These are phyloP conservation scores for Dermolepida albohirtum DNA, from an alignment of 2,888 invertebrate species.

Conservation along the genomic window DNA sequence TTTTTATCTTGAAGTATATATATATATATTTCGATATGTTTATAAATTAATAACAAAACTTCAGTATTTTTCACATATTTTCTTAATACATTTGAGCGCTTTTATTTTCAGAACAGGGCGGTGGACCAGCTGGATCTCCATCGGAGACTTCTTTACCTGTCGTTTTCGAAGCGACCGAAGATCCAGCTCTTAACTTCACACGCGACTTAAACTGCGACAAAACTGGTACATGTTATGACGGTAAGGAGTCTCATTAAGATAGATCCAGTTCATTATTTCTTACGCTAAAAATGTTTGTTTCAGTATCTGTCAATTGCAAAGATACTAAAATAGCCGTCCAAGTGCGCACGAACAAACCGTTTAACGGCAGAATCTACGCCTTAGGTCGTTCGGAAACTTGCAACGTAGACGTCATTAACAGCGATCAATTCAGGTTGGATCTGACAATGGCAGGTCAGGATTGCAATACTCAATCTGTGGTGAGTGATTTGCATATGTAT, in stretches of 20 bases:
- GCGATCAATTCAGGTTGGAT: constrained; percentile 91
- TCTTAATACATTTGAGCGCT: too few relatives aligned
- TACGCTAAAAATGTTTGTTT: constrained; percentile 50
- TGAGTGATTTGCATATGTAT: constrained; percentile 67
- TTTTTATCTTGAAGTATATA: too few relatives aligned
- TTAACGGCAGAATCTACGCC: constrained; percentile 95
- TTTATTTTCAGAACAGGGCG: constrained; percentile 31
- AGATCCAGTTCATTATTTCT: not conserved
- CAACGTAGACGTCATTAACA: constrained; percentile 93
- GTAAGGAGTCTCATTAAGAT: constrained; percentile 65
- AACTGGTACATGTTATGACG: constrained; percentile 95
- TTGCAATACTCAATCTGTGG: constrained; percentile 95
- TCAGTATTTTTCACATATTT: too few relatives aligned
- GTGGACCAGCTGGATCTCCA: constrained; percentile 54
- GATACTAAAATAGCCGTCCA: constrained; percentile 94
- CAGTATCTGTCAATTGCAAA: constrained; percentile 94
- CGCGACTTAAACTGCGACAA: constrained; percentile 92
- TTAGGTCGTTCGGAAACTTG: constrained; percentile 94
- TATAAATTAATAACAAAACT: too few relatives aligned
- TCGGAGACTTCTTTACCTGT: constrained; percentile 76
- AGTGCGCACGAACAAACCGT: constrained; percentile 92
- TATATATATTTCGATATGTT: too few relatives aligned
- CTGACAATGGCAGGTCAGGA: constrained; percentile 94
- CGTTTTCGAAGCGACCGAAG: constrained; percentile 82
- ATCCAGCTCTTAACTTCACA: constrained; percentile 78